Evolutionary conservation across 2,888 invertebrate species (phyloP).

Genomic region (Allolobophora icterica): DNA sequence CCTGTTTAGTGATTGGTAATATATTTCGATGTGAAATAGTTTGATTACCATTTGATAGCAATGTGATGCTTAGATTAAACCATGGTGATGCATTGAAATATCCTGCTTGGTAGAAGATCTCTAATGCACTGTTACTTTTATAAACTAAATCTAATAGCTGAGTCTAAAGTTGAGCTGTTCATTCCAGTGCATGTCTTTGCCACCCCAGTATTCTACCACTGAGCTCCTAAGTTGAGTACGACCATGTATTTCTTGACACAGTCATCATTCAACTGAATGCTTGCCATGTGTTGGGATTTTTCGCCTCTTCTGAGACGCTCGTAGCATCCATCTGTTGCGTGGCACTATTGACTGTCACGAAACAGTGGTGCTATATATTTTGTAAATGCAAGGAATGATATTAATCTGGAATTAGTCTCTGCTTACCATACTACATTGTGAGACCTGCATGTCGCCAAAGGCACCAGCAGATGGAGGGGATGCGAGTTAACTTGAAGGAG

Average conservation of each 20-base stretch:
- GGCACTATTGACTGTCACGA: background rate
- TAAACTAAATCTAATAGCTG: background rate
- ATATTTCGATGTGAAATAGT: background rate
- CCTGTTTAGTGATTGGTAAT: too few species aligned
- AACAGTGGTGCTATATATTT: background rate
- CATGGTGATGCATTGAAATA: background rate
- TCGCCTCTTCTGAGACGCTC: background rate
- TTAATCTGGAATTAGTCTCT: too few species aligned
- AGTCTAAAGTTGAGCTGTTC: too few species aligned
- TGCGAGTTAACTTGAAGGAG: background rate
- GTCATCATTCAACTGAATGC: background rate
- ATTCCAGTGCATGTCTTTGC: background rate
- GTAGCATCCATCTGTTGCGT: too few species aligned
- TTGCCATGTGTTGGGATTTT: background rate
- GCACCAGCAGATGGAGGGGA: background rate
- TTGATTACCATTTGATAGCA: background rate
- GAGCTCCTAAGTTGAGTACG: background rate
- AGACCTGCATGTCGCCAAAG: background rate
- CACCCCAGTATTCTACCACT: background rate
- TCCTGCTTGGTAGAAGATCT: background rate
- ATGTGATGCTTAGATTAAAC: background rate
- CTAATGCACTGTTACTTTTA: background rate
- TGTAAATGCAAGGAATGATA: too few species aligned
- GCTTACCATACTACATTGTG: too few species aligned
- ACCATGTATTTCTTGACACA: background rate